phyloP scores from a whole-genome alignment of 1,140 invertebrate genomes.

The Andrena cerasifolii region DNA sequence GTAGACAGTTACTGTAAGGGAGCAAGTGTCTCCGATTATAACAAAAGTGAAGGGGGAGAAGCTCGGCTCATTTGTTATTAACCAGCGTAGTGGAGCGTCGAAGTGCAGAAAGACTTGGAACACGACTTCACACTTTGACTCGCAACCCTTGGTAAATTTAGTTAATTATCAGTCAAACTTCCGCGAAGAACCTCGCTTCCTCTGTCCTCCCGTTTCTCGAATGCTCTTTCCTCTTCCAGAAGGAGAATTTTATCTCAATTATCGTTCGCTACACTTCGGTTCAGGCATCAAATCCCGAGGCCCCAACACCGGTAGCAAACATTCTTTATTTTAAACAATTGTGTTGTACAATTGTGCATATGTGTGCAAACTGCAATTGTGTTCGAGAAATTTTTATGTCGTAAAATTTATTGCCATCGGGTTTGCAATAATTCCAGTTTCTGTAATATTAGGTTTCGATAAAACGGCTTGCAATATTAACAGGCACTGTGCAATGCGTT shows the following conservation, averaged over 20 bases:
- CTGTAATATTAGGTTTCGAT: too few species aligned
- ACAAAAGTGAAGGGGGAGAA: conserved; percentile 78
- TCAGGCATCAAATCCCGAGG: not conserved
- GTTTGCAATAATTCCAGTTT: too few species aligned
- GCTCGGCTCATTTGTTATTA: conserved; percentile 81
- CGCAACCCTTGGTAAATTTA: conserved; percentile 78
- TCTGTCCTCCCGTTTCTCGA: conserved; percentile 15
- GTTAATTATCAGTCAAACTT: conserved; percentile 81
- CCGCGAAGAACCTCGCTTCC: conserved; percentile 67
- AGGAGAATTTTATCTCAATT: not conserved
- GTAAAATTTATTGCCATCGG: too few species aligned
- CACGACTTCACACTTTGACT: conserved; percentile 82
- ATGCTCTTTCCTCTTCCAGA: not conserved
- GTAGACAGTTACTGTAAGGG: conserved; percentile 78
- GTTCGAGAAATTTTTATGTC: too few species aligned
- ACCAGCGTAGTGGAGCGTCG: conserved; percentile 75
- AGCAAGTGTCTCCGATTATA: conserved; percentile 79
- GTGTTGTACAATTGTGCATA: too few species aligned
- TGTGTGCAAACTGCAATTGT: too few species aligned
- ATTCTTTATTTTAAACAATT: too few species aligned
- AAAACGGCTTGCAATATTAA: too few species aligned
- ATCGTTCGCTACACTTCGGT: too few species aligned
- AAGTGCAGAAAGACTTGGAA: conserved; percentile 81
- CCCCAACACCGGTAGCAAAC: too few species aligned
- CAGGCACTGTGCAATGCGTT: too few species aligned